Percentiles rank a stretch among this genome's conserved stretches.
phyloP scores from a whole-genome alignment of 2,888 invertebrate species.

The Polyommatus icarus region DNA sequence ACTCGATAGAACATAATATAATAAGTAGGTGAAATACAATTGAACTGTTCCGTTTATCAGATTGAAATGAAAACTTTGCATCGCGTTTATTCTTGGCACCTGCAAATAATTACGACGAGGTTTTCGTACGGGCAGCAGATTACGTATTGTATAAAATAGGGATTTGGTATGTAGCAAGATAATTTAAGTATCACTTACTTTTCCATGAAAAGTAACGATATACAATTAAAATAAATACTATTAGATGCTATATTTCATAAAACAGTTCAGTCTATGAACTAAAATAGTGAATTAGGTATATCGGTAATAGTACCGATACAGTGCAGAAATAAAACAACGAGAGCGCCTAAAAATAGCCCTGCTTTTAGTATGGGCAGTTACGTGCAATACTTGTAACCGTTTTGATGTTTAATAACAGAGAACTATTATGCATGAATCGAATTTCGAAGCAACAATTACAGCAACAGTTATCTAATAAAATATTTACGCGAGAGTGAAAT shows the following conservation, averaged over 20 bases:
- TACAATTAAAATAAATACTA: neutral
- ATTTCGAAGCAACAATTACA: neutral
- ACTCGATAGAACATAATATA: neutral
- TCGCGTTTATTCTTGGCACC: neutral
- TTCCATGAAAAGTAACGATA: neutral
- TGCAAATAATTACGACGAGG: neutral
- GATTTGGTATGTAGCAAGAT: neutral
- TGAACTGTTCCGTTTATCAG: neutral
- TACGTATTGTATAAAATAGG: neutral
- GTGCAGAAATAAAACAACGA: slow-evolving; percentile 23
- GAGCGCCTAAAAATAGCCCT: slow-evolving; percentile 6
- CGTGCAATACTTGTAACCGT: neutral
- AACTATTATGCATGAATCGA: neutral
- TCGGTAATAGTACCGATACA: neutral
- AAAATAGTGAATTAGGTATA: slow-evolving; percentile 11
- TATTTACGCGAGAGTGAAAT: neutral
- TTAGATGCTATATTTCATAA: neutral
- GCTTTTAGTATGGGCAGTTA: slow-evolving; percentile 4
- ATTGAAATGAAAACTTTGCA: neutral
- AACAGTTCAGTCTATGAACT: neutral
- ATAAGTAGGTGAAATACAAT: neutral
- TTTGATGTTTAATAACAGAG: neutral
- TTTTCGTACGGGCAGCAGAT: neutral
- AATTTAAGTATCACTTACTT: neutral
- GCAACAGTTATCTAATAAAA: neutral